Base-by-base conservation (phyloP, 2,113 vertebrate genomes). In the Coptodon bakossiorum region DNA sequence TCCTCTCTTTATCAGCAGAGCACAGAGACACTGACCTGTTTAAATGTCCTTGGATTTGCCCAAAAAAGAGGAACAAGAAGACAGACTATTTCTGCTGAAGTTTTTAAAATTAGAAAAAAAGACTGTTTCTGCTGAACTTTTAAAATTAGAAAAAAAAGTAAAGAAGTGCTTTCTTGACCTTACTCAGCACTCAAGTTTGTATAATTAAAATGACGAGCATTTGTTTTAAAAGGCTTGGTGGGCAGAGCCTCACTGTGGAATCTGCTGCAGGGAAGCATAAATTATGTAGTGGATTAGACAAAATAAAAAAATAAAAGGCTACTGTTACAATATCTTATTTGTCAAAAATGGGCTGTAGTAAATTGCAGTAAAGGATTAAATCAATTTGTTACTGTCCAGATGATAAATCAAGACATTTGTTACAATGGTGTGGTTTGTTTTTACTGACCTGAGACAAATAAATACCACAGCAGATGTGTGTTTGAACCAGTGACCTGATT, bases 231-330 rank as follows among this genome's bases (percentile, higher is more conserved):
- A 61, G 2, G 82, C 80, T 29, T 14, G 29, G 24, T 43, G 50
- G 57, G 50, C 36, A 56, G 61, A 90, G 80, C 56, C 45, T 88
- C 8, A 34, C 40, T 36, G 78, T 57, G 71, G 81, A 88, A 88
- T 88, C 66, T 90, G 88, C 86, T 89, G 90, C 80, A 89, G 84
- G 84, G 43, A 83, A 84, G 31, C 90, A 91, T 93, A 9, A 93
- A 93, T 90, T 85, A 93, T 93, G 90, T 83, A 90, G 87, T 50
- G 66, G 76, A 82, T 86, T 86, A 79, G 36, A 68, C 36, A 53
- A 66, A 87, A 82, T 84, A 82, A 89, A 92, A 83, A 84, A 89
- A 82, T 27, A 61, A 89, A 88, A 84, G 50, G 84, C 68, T 92
- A 89, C 29, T 43, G 85, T 91, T 92, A 90, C 85, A 61, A 43